Conservation (phyloP, 2,797 vertebrate genomes). For the Hippoglossus hippoglossus region DNA sequence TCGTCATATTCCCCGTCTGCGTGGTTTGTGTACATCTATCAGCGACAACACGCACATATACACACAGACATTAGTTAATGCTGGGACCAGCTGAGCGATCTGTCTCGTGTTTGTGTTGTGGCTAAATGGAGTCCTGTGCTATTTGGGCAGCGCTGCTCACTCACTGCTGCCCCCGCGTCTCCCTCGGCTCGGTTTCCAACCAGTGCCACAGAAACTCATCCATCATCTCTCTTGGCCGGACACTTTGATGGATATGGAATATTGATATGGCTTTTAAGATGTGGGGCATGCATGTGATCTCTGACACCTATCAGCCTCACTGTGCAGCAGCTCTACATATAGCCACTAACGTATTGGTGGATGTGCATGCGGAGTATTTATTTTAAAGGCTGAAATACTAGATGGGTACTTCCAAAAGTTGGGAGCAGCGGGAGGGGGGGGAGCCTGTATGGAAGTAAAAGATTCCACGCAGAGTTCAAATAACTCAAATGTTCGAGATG, state of each 20-base stretch:
- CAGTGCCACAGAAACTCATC: constrained; percentile 71
- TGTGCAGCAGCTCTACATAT: constrained; percentile 59
- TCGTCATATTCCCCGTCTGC: constrained; percentile 52
- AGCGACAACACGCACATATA: constrained; percentile 30
- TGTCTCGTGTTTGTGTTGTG: constrained; percentile 68
- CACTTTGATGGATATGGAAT: constrained; percentile 70
- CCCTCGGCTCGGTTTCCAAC: constrained; percentile 70
- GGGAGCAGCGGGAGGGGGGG: not conserved
- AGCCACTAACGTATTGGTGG: constrained; percentile 36
- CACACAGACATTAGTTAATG: constrained; percentile 41
- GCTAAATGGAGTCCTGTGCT: constrained; percentile 69
- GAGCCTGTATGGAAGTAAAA: not conserved
- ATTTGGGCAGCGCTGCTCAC: constrained; percentile 54
- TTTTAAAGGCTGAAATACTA: constrained; percentile 59
- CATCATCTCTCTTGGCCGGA: constrained; percentile 76
- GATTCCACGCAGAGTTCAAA: not conserved
- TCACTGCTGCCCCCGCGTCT: constrained; percentile 65
- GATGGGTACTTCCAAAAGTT: constrained; percentile 25
- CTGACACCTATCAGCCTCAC: constrained; percentile 66
- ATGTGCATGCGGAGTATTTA: constrained; percentile 30
- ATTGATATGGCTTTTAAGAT: constrained; percentile 76
- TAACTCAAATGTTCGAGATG: constrained; percentile 5
- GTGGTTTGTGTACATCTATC: constrained; percentile 57
- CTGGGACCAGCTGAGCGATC: constrained; percentile 51
- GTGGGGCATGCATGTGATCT: constrained; percentile 72